Conservation (phyloP, 2,797 vertebrate genomes). For the Hydrophis major region DNA sequence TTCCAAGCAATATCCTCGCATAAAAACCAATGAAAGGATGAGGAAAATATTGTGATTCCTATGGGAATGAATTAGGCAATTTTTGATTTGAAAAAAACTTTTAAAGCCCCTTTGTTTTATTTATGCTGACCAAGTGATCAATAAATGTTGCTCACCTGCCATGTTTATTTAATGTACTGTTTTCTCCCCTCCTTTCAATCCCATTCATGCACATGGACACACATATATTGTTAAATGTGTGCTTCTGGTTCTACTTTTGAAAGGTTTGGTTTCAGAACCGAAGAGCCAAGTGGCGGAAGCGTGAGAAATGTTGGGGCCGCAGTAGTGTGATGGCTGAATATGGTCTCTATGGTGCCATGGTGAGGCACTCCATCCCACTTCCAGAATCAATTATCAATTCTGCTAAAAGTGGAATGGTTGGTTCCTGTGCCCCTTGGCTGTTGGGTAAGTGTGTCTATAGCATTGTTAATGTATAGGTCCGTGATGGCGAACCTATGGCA, state of each 20-base stretch:
- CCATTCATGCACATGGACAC: not conserved
- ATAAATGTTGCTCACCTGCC: not conserved
- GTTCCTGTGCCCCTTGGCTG: conserved; percentile 84
- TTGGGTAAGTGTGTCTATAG: conserved; percentile 76
- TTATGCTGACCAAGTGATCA: not conserved
- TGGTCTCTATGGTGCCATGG: conserved; percentile 86
- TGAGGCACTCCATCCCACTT: conserved; percentile 85
- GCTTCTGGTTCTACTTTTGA: conserved; percentile 46
- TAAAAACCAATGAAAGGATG: not conserved
- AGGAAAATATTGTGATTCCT: not conserved
- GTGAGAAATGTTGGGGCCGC: conserved; percentile 87
- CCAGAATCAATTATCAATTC: conserved; percentile 83
- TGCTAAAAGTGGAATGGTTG: conserved; percentile 76
- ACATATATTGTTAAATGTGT: fast-evolving
- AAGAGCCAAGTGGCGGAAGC: conserved; percentile 86
- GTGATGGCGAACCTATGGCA: no score
- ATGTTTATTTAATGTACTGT: conserved; percentile 33
- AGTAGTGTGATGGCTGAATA: conserved; percentile 89
- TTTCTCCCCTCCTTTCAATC: conserved; percentile 1
- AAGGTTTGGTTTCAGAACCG: conserved; percentile 92
- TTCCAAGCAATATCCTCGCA: not conserved
- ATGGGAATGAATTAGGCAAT: not conserved
- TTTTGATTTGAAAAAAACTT: not conserved
- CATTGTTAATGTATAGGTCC: fast-evolving
- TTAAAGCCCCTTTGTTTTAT: not conserved